Percentiles rank a stretch among this genome's conserved stretches.
These are phyloP conservation scores for Sweltsa coloradensis DNA, from an alignment of 1,140 invertebrate species.

Conservation along the genomic window DNA sequence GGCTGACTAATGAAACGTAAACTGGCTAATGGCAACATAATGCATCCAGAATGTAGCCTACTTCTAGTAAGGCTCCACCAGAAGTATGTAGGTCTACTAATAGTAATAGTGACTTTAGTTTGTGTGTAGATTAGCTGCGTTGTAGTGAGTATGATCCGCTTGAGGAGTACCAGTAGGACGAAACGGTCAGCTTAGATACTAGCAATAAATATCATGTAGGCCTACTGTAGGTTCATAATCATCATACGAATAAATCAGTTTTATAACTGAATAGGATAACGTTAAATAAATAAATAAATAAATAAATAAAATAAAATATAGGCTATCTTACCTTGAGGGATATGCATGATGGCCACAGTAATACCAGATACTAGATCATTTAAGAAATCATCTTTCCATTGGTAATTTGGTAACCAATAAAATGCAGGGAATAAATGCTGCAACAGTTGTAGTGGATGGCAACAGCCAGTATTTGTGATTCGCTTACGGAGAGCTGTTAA, in stretches of 20 bases:
- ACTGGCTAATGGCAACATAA: too few relatives aligned
- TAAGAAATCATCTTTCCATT: slow-evolving; percentile 43
- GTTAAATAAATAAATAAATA: slow-evolving; percentile 2
- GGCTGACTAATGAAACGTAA: too few relatives aligned
- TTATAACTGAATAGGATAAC: too few relatives aligned
- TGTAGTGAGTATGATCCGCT: too few relatives aligned
- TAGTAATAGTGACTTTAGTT: too few relatives aligned
- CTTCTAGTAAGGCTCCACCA: too few relatives aligned
- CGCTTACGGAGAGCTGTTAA: slow-evolving; percentile 5
- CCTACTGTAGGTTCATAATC: slow-evolving; percentile 1
- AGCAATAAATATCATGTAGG: neutral
- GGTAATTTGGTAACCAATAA: slow-evolving; percentile 59
- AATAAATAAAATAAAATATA: slow-evolving; percentile 4
- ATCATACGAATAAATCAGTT: slow-evolving; percentile 6
- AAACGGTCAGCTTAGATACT: neutral
- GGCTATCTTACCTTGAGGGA: slow-evolving; percentile 62
- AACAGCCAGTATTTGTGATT: neutral
- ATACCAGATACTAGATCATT: slow-evolving; percentile 63
- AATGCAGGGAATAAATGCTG: slow-evolving; percentile 39
- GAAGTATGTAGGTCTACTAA: too few relatives aligned
- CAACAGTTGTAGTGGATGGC: slow-evolving; percentile 1
- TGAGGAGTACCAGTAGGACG: too few relatives aligned
- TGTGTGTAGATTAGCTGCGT: too few relatives aligned
- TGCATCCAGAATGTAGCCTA: too few relatives aligned
- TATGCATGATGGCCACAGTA: slow-evolving; percentile 87